These are phyloP conservation scores for Toxonevra muliebris DNA, from an alignment of 2,888 invertebrate genomes.

Conservation along the genomic window DNA sequence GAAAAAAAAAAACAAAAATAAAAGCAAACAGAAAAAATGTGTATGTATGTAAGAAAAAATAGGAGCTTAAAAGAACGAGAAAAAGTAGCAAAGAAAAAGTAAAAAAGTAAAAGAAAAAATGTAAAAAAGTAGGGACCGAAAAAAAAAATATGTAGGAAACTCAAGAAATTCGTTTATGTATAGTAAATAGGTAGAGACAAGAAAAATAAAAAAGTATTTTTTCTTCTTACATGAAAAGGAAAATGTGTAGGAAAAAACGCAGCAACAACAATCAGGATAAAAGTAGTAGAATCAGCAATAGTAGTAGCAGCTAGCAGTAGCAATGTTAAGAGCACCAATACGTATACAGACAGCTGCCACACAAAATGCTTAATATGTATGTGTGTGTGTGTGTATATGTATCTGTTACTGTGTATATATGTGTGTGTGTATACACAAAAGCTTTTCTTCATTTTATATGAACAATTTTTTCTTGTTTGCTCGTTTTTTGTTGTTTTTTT, in stretches of 20 bases:
- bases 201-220: conserved; percentile 22
- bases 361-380: conserved; percentile 24
- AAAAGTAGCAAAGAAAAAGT: conserved; percentile 29
- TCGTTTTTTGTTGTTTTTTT: no score
- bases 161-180: conserved; percentile 1
- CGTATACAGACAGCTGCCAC: conserved; percentile 55
- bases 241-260: conserved; percentile 11
- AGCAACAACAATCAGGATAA: conserved; percentile 15
- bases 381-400: conserved; percentile 4
- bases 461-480: neutral
- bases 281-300: conserved; percentile 4
- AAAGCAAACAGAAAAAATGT: conserved; percentile 20
- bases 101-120: conserved; percentile 24
- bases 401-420: conserved; percentile 11
- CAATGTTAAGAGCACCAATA: conserved; percentile 48
- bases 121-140: conserved; percentile 11
- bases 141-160: conserved; percentile 31
- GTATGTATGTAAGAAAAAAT: conserved; percentile 24
- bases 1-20: neutral
- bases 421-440: conserved; percentile 36
- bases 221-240: conserved; percentile 4
- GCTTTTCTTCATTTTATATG: conserved; percentile 49
- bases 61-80: conserved; percentile 23
- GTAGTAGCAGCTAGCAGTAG: neutral
- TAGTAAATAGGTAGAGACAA: neutral